A percentile compares a stretch with the other conserved stretches of the same genome.
Conservation (phyloP, 2,888 invertebrate genomes). For the Acanthoscelides obtectus region DNA sequence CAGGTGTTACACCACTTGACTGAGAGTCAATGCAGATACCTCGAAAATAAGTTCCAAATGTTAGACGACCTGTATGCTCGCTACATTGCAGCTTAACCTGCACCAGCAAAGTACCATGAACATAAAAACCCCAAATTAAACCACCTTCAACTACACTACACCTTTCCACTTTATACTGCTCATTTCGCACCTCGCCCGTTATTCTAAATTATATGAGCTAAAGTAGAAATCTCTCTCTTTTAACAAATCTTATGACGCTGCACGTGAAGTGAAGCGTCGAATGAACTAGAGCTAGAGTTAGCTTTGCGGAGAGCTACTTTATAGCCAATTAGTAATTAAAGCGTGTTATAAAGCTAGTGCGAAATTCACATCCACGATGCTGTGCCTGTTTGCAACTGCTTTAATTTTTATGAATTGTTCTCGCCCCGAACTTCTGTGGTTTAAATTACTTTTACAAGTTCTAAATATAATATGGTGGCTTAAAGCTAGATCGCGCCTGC, state of each 20-base stretch:
- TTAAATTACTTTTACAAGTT: not conserved
- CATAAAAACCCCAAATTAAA: no score
- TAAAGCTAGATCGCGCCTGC: no score
- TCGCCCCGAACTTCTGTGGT: not conserved
- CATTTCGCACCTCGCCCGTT: not conserved
- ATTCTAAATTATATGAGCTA: not conserved
- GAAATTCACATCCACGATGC: not conserved
- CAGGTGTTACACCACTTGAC: no score
- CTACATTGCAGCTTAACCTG: no score
- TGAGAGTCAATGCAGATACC: no score
- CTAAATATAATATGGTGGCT: no score
- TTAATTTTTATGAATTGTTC: not conserved
- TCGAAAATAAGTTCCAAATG: no score
- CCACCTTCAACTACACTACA: not conserved
- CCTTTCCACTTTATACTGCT: not conserved
- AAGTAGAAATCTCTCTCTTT: not conserved
- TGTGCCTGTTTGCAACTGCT: not conserved
- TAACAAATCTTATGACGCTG: not conserved
- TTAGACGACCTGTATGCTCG: no score
- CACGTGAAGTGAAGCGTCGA: not conserved
- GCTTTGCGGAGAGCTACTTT: not conserved
- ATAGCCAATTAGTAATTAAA: not conserved
- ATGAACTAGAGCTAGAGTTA: no score
- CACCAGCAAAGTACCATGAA: not conserved
- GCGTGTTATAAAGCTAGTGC: not conserved